Evolutionary conservation across 2,113 vertebrate genomes (phyloP), one percentile per base, ranked within the genome.

Genomic region (Channa maculata): DNA sequence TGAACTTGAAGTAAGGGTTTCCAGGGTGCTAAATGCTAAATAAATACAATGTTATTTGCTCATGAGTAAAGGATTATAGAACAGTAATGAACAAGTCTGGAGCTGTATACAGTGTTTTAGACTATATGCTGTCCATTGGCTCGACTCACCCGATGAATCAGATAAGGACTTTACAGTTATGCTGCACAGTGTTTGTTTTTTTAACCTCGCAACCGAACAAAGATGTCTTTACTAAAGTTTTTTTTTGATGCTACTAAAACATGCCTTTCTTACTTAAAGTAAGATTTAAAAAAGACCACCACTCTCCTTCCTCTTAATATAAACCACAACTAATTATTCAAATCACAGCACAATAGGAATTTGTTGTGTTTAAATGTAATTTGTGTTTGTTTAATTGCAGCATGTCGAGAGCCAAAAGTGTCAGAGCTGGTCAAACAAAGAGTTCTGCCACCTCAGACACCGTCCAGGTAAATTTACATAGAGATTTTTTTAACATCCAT

Each of bases 341-440:
- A 33, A 68, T 38, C 38, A 45, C 38, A 54, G 33, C 11, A 46
- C 13, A 65, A 51, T 65, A 4, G 24, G 7, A 34, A 24, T 24
- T 24, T 24, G 1, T 1, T 24, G 24, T 24, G 24, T 33, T 71
- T 52, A 11, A 2, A 12, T 24, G 24, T 24, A 24, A 24, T 24
- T 24, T 2, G 0, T 44, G 37, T 70, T 13, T 84, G 12, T 74
- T 58, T 65, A n/a, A 77, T 73, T 83, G 3, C 89, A 99, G 98
- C 97, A 71, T 99, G 97, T 87, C 94, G 96, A 87, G 97, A 98
- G 88, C 97, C 97, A 64, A 99, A 97, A 93, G 95, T 96, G 59
- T 97, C 98, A 79, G 97, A 98, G 69, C 89, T 99, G 94, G 98
- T 99, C 75, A 96, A 92, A 90, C 96, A 97, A 91, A 96, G 88